Conservation (phyloP, 2,797 vertebrate species). For the Characodon lateralis region DNA sequence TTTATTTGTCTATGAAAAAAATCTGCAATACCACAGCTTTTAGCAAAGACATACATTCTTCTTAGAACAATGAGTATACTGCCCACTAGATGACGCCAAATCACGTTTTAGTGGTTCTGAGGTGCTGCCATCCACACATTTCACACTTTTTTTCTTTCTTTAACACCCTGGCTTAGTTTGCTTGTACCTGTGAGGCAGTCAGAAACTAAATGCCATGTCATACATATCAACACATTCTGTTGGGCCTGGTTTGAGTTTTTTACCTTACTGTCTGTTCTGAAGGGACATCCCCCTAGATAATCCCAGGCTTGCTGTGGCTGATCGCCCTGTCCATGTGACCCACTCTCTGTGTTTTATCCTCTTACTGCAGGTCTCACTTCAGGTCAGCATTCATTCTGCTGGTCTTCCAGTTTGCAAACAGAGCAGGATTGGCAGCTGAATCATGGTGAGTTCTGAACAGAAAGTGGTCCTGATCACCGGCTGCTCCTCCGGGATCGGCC, state of each 20-base stretch:
- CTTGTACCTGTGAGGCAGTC: not conserved
- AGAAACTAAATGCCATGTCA: rapidly evolving
- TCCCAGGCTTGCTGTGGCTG: constrained; percentile 19
- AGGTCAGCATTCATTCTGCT: constrained; percentile 38
- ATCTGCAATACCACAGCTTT: not conserved
- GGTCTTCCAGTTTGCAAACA: not conserved
- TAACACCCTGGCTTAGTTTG: not conserved
- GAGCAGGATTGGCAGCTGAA: constrained; percentile 13
- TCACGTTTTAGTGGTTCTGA: not conserved
- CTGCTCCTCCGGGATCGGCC: constrained; percentile 89
- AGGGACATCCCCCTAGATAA: constrained; percentile 43
- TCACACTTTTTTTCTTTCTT: not conserved
- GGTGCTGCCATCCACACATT: not conserved
- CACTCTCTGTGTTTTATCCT: constrained; percentile 58
- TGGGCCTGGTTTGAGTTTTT: too few relatives aligned
- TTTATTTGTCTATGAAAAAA: not conserved
- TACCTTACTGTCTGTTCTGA: not conserved
- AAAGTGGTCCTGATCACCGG: constrained; percentile 89
- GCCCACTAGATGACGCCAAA: constrained; percentile 47
- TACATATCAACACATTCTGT: not conserved
- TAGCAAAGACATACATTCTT: not conserved
- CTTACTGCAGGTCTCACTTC: constrained; percentile 57
- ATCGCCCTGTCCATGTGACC: constrained; percentile 58
- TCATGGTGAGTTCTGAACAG: constrained; percentile 78
- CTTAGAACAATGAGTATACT: not conserved